phyloP scores from a whole-genome alignment of 2,888 invertebrate species.

The Phyto melanocephala region DNA sequence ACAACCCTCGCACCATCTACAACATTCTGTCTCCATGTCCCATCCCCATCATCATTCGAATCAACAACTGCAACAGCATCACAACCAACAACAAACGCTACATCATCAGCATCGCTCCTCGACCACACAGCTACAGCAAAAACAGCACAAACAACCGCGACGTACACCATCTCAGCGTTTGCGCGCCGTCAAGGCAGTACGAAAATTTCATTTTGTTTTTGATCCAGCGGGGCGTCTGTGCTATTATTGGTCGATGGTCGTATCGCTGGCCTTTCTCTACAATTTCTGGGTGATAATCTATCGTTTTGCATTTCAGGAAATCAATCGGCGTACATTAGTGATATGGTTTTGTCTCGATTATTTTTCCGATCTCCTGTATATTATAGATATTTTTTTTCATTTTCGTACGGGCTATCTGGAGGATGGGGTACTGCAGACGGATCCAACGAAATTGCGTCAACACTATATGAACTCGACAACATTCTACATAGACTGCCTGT shows the following conservation, averaged over 20 bases:
- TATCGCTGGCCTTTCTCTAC: constrained; percentile 96
- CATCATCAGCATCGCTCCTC: constrained; percentile 67
- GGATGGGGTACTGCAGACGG: constrained; percentile 98
- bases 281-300: constrained; percentile 99
- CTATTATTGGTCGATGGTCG: constrained; percentile 98
- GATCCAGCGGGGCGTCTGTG: constrained; percentile 98
- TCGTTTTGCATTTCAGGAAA: constrained; percentile 99
- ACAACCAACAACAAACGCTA: constrained; percentile 51
- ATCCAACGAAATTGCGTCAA: constrained; percentile 93
- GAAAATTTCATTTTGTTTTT: constrained; percentile 96
- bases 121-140: constrained; percentile 67
- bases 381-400: constrained; percentile 97
- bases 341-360: constrained; percentile 99
- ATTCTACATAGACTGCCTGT: constrained; percentile 99
- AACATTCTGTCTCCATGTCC: constrained; percentile 66
- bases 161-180: constrained; percentile 76
- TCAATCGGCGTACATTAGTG: constrained; percentile 93
- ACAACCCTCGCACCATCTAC: constrained; percentile 64
- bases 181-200: constrained; percentile 75
- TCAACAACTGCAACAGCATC: constrained; percentile 70
- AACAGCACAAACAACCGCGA: constrained; percentile 69
- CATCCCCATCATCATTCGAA: constrained; percentile 68
- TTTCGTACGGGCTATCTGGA: constrained; percentile 98
- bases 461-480: constrained; percentile 98
- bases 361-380: constrained; percentile 96